These are phyloP conservation scores for Allenopithecus nigroviridis DNA, from an alignment of 2,797 vertebrate species.

Conservation along the genomic window DNA sequence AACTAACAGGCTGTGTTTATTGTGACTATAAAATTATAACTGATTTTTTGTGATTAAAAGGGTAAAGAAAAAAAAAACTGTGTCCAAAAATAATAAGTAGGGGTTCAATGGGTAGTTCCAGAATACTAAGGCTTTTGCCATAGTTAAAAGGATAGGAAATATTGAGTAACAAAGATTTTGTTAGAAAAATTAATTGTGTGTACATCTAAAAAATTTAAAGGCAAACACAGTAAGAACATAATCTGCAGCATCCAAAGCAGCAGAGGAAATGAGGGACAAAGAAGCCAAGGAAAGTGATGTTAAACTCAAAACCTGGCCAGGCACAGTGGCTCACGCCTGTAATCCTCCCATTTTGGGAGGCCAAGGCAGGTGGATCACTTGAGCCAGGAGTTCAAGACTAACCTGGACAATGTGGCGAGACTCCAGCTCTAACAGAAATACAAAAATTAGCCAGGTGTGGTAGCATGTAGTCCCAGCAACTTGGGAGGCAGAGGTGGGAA, in stretches of 20 bases:
- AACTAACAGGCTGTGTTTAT: not conserved
- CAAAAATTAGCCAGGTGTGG: no score
- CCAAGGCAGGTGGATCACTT: no score
- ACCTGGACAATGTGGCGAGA: no score
- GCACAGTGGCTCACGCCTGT: no score
- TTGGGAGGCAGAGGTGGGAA: no score
- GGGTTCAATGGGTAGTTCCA: not conserved
- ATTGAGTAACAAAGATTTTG: not conserved
- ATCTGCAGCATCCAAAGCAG: not conserved
- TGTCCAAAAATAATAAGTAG: not conserved
- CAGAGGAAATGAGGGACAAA: not conserved
- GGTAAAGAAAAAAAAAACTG: not conserved
- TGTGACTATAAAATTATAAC: not conserved
- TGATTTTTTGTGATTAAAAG: not conserved
- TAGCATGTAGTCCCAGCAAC: no score
- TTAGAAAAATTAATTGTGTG: not conserved
- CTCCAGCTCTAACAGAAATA: no score
- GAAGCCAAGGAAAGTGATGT: not conserved
- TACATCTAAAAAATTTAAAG: not conserved
- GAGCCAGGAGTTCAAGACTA: no score
- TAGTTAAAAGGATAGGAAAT: not conserved
- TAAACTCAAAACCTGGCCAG: not conserved
- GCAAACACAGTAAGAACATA: not conserved
- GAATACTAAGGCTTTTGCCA: not conserved
- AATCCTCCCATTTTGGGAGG: no score